A percentile compares a stretch with the other conserved stretches of the same genome.
Conservation (phyloP, 2,888 invertebrate species). For the Nephrotoma appendiculata region DNA sequence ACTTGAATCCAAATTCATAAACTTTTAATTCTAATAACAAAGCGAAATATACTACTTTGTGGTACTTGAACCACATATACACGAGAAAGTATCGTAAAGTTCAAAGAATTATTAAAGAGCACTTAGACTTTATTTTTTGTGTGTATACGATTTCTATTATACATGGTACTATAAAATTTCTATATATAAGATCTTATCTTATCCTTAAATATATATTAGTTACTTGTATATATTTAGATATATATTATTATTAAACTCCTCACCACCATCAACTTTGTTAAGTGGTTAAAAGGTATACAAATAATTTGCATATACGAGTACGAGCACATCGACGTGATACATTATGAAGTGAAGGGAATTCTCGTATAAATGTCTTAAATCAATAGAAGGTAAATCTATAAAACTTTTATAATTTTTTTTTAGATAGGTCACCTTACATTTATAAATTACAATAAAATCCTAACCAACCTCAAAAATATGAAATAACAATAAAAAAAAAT, state of each 20-base stretch:
- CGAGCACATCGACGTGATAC: background rate
- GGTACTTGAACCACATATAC: background rate
- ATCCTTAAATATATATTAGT: background rate
- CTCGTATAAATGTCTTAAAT: background rate
- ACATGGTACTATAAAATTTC: background rate
- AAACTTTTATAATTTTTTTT: background rate
- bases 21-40: background rate
- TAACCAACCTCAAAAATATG: background rate
- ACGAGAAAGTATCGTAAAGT: background rate
- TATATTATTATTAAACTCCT: background rate
- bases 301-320: background rate
- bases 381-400: background rate
- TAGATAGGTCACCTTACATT: background rate
- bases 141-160: background rate
- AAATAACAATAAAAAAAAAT: background rate
- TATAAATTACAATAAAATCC: background rate
- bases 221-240: background rate
- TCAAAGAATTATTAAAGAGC: background rate
- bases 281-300: background rate
- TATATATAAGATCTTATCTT: background rate
- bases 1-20: background rate
- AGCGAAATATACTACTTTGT: background rate
- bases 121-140: background rate
- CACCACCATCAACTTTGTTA: background rate
- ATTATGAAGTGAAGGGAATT: background rate